These are phyloP conservation scores for Lagenorhynchus albirostris DNA, from an alignment of 2,113 vertebrate species.

Conservation along the genomic window DNA sequence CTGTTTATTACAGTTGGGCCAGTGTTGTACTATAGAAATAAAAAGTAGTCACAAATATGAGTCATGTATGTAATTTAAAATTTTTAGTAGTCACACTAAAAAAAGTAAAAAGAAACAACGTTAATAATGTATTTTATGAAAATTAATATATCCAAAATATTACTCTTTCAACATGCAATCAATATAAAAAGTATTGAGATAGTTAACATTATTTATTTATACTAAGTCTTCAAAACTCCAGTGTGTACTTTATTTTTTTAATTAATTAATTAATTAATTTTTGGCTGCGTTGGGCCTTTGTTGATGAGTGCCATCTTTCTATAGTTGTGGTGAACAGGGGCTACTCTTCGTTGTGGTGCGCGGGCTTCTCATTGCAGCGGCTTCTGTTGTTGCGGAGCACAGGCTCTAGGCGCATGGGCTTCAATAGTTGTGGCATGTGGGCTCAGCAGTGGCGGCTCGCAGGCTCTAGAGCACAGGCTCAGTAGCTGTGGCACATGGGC, in stretches of 20 bases:
- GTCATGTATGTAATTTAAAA: background rate
- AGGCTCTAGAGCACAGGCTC: too few species aligned
- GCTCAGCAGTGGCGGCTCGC: too few species aligned
- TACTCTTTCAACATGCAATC: constrained; percentile 17
- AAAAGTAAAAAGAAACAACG: background rate
- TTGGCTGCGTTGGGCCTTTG: too few species aligned
- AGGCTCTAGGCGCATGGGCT: too few species aligned
- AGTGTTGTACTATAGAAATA: background rate
- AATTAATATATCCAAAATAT: background rate
- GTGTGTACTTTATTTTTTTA: background rate
- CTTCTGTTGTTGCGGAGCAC: too few species aligned
- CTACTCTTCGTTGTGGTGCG: too few species aligned
- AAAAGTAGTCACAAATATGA: background rate
- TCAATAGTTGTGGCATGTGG: too few species aligned
- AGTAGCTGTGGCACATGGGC: too few species aligned
- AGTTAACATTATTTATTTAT: background rate
- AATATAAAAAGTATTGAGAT: constrained; percentile 3
- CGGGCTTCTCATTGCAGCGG: too few species aligned
- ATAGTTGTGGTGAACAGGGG: too few species aligned
- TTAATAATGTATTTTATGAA: constrained; percentile 5
- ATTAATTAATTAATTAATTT: too few species aligned
- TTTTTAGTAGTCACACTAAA: background rate
- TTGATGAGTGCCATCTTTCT: too few species aligned
- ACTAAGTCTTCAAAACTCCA: constrained; percentile 15
- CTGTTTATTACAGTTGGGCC: background rate